phyloP scores from a whole-genome alignment of 1,140 invertebrate genomes.

The Elymnias hypermnestra region DNA sequence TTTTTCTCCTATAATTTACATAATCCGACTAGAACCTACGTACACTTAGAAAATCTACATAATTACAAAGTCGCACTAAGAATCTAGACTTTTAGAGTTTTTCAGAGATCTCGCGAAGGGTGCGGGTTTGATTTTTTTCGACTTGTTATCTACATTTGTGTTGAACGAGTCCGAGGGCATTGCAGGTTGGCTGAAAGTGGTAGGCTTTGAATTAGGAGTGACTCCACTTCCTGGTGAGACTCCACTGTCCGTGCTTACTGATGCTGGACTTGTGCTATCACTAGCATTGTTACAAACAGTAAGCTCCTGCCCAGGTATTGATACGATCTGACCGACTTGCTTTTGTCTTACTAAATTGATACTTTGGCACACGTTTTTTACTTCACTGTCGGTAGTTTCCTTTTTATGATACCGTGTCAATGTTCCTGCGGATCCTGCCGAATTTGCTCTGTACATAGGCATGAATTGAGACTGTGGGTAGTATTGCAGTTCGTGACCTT shows the following conservation, averaged over 20 bases:
- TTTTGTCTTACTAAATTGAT: conserved; percentile 72
- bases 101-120: conserved; percentile 54
- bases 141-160: conserved; percentile 46
- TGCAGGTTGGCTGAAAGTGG: conserved; percentile 44
- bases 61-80: conserved; percentile 70
- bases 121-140: conserved; percentile 51
- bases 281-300: conserved; percentile 64
- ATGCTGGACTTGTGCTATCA: conserved; percentile 57
- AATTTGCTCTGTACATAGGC: conserved; percentile 61
- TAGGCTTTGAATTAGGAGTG: conserved; percentile 49
- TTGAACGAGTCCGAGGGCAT: conserved; percentile 35
- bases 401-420: conserved; percentile 64
- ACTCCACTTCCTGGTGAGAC: conserved; percentile 61
- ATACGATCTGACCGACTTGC: conserved; percentile 70
- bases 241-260: conserved; percentile 58
- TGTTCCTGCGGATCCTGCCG: conserved; percentile 62
- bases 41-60: conserved; percentile 76
- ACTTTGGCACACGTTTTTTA: conserved; percentile 72
- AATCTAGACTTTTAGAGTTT: conserved; percentile 70
- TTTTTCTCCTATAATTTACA: conserved; percentile 58
- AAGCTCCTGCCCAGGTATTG: conserved; percentile 62
- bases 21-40: conserved; percentile 54
- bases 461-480: conserved; percentile 65
- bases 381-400: conserved; percentile 49
- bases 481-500: conserved; percentile 62